Evolutionary conservation across 2,113 vertebrate genomes (phyloP).

Genomic region (Hassar affinis): DNA sequence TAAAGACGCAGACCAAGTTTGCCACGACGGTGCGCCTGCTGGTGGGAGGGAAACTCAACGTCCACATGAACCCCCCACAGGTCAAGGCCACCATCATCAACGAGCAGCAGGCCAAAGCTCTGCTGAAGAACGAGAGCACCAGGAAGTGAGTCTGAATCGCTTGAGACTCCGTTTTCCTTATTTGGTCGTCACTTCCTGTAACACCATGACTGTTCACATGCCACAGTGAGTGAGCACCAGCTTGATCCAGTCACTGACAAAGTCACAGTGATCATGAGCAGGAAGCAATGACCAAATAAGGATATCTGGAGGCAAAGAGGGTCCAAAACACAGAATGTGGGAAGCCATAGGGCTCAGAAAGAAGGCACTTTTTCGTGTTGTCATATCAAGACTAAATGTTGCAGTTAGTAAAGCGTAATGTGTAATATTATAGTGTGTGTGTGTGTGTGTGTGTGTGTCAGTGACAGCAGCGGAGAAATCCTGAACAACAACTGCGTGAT

Average conservation of each 20-base stretch:
- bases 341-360: constrained; percentile 1
- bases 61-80: constrained; percentile 95
- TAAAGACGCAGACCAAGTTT: constrained; percentile 96
- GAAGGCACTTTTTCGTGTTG: not conserved
- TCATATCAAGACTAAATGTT: not conserved
- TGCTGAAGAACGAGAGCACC: constrained; percentile 86
- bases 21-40: constrained; percentile 89
- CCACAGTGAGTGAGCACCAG: not conserved
- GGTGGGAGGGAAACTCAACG: constrained; percentile 91
- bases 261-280: not conserved
- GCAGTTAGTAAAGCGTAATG: not conserved
- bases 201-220: too few relatives aligned
- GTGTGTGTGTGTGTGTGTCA: constrained; percentile 53
- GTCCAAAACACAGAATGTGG: not conserved
- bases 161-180: not conserved
- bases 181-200: not conserved
- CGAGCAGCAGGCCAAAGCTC: constrained; percentile 88
- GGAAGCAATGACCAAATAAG: constrained; percentile 3
- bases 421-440: not conserved
- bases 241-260: not conserved
- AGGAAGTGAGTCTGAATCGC: constrained; percentile 74
- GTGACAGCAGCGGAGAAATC: constrained; percentile 91
- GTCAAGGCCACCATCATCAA: constrained; percentile 96
- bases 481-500: constrained; percentile 94
- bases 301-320: too few relatives aligned